Evolutionary conservation across 2,113 vertebrate genomes (phyloP).

Genomic region (Edolisoma coerulescens): DNA sequence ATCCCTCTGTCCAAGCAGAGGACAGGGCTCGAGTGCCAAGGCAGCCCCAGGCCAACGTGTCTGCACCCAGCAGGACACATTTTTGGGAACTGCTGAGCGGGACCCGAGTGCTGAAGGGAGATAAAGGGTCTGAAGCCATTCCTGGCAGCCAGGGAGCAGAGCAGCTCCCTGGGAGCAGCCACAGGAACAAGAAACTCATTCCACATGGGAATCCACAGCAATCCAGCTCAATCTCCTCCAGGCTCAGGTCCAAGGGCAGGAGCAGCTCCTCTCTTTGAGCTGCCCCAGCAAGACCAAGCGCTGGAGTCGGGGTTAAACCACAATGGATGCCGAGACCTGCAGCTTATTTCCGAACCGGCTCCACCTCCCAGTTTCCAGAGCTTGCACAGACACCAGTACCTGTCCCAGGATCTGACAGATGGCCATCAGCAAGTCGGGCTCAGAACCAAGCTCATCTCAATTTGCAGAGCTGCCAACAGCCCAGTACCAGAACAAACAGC

Average conservation of each 20-base stretch:
- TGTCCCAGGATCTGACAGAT: conserved; percentile 53
- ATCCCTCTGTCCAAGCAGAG: background rate
- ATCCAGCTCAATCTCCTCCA: background rate
- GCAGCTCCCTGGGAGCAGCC: background rate
- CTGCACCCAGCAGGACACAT: background rate
- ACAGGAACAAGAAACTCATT: background rate
- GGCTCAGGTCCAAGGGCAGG: background rate
- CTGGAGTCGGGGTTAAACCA: background rate
- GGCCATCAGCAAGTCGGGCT: conserved; percentile 32
- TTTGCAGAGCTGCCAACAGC: conserved; percentile 50
- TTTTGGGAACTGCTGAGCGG: background rate
- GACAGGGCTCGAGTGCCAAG: background rate
- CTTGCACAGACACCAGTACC: conserved; percentile 43
- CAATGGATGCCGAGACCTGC: accelerated
- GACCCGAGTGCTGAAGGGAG: background rate
- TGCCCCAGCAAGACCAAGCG: accelerated
- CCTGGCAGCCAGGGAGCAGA: background rate
- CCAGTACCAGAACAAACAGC: conserved; percentile 58
- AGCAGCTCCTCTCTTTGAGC: background rate
- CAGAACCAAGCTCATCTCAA: conserved; percentile 54
- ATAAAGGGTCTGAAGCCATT: background rate
- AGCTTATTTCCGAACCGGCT: background rate
- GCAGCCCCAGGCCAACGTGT: accelerated
- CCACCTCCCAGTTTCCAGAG: conserved; percentile 5
- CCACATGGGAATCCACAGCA: background rate